Base-by-base conservation (phyloP, 2,113 vertebrate genomes). In the Macrotis lagotis region DNA sequence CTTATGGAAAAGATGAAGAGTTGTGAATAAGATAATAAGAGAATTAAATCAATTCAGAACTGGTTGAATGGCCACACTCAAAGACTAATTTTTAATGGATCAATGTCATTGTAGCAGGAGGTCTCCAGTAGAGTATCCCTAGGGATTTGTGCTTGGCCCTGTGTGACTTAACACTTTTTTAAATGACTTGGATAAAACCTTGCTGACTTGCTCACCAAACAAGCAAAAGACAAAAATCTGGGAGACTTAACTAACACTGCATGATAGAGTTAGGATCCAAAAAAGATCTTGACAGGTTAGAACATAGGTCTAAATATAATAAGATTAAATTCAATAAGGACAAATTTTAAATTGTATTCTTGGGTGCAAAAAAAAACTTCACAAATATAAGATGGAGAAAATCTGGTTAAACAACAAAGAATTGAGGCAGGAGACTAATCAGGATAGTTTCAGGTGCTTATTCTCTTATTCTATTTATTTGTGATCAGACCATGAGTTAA, bases 1-100 rank as follows among this genome's bases (percentile, higher is more conserved):
- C n/a, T 83, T 83, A n/a, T 8, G 37, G n/a, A 88, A 91, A 93
- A 94, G 94, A 95, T 49, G 92, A 90, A 89, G 66, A 52, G 52
- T n/a, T 74, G 37, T 52, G 83, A 83, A 88, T 48, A 22, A 25
- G 24, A 8, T 37, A 93, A 50, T 8, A 37, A 74, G 16, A 74
- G 19, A 74, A 74, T 44, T 74, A 74, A 74, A 44, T 37, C 16
- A 1, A 22, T 44, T 74, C 66, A 74, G 16, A n/a, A 74, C 66
- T 74, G 16, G 66, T 74, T 74, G 66, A 83, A 44, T 83, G n/a
- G n/a, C 37, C 66, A 83, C 66, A 83, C 37, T 44, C 66, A 83
- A 66, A 66, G 37, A 83, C 6, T 83, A 83, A 83, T 83, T 44
- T 83, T 83, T 44, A 83, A 83, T 83, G 66, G 16, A 83, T 83